phyloP scores from a whole-genome alignment of 2,797 vertebrate species.

The Poeciliopsis infans region DNA sequence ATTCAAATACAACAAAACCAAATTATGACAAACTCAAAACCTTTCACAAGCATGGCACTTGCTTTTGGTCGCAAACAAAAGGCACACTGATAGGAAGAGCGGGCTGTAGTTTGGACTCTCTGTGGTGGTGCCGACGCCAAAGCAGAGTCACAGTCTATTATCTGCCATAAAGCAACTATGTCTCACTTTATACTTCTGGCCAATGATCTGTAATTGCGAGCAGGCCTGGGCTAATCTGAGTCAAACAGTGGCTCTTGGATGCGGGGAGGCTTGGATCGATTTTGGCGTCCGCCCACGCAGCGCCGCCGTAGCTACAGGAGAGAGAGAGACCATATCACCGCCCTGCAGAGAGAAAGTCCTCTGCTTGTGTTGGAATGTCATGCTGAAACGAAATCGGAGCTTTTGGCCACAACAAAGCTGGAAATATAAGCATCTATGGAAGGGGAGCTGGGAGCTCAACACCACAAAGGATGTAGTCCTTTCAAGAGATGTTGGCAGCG shows the following conservation, averaged over 20 bases:
- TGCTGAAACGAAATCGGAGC: conserved; percentile 32
- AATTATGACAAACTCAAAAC: too few species aligned
- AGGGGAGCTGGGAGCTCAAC: conserved; percentile 14
- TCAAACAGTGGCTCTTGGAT: conserved; percentile 26
- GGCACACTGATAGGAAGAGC: conserved; percentile 16
- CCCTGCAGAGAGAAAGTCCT: conserved; percentile 20
- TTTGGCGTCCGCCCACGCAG: conserved; percentile 35
- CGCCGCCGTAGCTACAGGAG: conserved; percentile 11
- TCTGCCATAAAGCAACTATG: conserved; percentile 26
- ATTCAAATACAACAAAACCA: too few species aligned
- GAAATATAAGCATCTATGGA: conserved; percentile 31
- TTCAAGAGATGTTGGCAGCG: conserved; percentile 21
- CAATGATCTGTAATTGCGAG: conserved; percentile 59
- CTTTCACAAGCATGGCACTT: conserved; percentile 8
- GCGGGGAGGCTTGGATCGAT: conserved; percentile 28
- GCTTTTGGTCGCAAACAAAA: conserved; percentile 12
- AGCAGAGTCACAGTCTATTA: conserved; percentile 21
- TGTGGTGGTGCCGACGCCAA: conserved; percentile 35
- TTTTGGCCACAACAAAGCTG: conserved; percentile 38
- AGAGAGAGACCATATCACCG: conserved; percentile 25
- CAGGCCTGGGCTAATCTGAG: conserved; percentile 53
- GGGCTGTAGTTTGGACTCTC: conserved; percentile 35
- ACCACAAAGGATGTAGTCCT: conserved; percentile 20
- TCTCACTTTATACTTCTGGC: conserved; percentile 43
- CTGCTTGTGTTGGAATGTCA: conserved; percentile 24